Evolutionary conservation across 2,113 vertebrate species (phyloP), one percentile per base, ranked within the genome.

Genomic region (Deroptyus accipitrinus): DNA sequence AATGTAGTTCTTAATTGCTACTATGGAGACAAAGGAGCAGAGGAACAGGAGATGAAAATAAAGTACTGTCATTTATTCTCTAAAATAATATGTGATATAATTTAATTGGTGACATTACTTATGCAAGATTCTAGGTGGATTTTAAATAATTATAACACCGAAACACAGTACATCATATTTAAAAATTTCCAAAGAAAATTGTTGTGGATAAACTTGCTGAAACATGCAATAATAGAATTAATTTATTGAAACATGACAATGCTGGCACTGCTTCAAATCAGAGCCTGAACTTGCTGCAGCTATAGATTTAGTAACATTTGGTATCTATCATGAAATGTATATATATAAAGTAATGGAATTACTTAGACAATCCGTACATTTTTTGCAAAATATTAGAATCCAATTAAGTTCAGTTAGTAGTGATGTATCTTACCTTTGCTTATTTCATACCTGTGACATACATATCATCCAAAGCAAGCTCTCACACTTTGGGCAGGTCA

Each of bases 1-100:
- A 93, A 90, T 41, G 64, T 68, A 52, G 70, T 54, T 95, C 62
- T 83, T 95, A 96, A 90, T 95, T 95, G 95, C 94, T 92, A 7
- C 66, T 88, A 57, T 73, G 52, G 80, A 95, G 83, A 95, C 90
- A 85, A 96, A 91, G 77, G 30, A 94, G 84, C 30, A 82, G 69
- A 92, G 39, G 46, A 82, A 73, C 8, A 72, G 25, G 27, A 94
- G 76, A 92, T 37, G 46, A 96, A 88, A 96, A 90, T 86, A 70
- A 96, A 93, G 72, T 57, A 90, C 31, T 24, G 62, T 76, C 83
- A 86, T 49, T 83, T 88, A 17, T 72, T 81, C 64, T 78, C 66
- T 86, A 91, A 94, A 94, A 96, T 68, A 64, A 44, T 68, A 74
- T 0, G 0, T 63, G 2, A 69, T 76, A 49, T 88, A 72, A 92